Base-by-base conservation (phyloP, 2,888 invertebrate species). In the Chrysolina haemoptera region DNA sequence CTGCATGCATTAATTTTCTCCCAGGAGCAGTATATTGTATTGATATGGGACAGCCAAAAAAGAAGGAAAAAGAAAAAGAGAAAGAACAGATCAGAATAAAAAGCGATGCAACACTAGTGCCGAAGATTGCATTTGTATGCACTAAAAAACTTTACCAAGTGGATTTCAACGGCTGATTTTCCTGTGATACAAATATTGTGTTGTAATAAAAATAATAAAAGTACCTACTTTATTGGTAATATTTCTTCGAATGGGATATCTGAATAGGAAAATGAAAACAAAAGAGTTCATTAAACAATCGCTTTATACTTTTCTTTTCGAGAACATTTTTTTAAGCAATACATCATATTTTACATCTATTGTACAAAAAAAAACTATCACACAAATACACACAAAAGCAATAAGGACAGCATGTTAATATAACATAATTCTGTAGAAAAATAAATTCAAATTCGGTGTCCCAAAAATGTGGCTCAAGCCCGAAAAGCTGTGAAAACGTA, bases 301-400 rank as follows among this genome's bases (percentile, higher is more conserved):
- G 78, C 79, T 81, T 77, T 79, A 80, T 80, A 78, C 81, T 76
- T 80, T 79, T 75, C 71, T 74, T 73, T 79, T 78, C 75, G 75
- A 78, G 76, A 78, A 77, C 79, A 81, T 76, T 83, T 82, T n/a
- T 83, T 81, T 81, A 82, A 84, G 89, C 89, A 88, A 89, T 89
- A 89, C 89, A 89, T 83, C 87, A 88, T 89, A 89, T 88, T 88
- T 90, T 90, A 90, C 89, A 90, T 88, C 90, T 91, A 91, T 90
- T 88, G 89, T 91, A 91, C 90, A 91, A 91, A 91, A 90, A 89
- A 89, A 89, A 81, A 80, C 86, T 88, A 87, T 87, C 87, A 88
- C 87, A 88, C 86, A 86, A 85, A 86, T 86, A 87, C 87, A 87
- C 87, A 88, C 87, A 86, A 85, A 87, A 87, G 86, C 84, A 85